Base-by-base conservation (phyloP, 2,888 invertebrate genomes). In the Panzeria rudis region DNA sequence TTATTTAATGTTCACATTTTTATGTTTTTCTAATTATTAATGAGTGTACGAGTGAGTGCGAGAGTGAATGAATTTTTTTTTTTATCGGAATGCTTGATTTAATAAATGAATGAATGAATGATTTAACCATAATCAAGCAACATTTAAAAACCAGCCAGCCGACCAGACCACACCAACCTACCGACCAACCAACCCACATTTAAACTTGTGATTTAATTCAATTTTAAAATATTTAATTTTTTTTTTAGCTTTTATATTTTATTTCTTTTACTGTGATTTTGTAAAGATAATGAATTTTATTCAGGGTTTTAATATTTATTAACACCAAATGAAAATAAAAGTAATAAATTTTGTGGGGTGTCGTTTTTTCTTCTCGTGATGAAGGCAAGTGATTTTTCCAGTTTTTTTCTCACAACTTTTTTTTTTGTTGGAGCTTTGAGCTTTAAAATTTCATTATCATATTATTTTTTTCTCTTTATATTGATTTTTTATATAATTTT, bases 101-200 rank as follows among this genome's bases (percentile, higher is more conserved):
- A 38, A 20, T 59, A 25, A 72, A n/a, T 54, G 41, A 59, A 64
- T 72, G 52, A 77, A 72, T 84, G 76, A 84, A 75, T 85, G 73
- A 82, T 78, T 82, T 78, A 81, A 62, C 32, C n/a, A 69, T 56
- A 73, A 56, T 77, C 62, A 54, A 59, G 5, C 73, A 7, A 38
- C 15, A 35, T 25, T 25, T 15, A 23, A 44, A 61, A 61, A 54
- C 54, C 61, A 61, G 11, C 29, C 61, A 41, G 6, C 20, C 25
- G 15, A 38, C 52, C n/a, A 23, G 2, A 13, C 20, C n/a, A n/a
- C n/a, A n/a, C 15, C 77, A n/a, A 59, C 64, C 66, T 35, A 77
- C 23, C 79, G 56, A 72, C 80, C 66, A 80, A 80, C 38, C 76
- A 80, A 80, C 84, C 84, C 80, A 84, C 84, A 77, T 84, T 72